Evolutionary conservation across 2,888 invertebrate species (phyloP), one percentile per base, ranked within the genome.

Genomic region (Aporophyla lueneburgensis): DNA sequence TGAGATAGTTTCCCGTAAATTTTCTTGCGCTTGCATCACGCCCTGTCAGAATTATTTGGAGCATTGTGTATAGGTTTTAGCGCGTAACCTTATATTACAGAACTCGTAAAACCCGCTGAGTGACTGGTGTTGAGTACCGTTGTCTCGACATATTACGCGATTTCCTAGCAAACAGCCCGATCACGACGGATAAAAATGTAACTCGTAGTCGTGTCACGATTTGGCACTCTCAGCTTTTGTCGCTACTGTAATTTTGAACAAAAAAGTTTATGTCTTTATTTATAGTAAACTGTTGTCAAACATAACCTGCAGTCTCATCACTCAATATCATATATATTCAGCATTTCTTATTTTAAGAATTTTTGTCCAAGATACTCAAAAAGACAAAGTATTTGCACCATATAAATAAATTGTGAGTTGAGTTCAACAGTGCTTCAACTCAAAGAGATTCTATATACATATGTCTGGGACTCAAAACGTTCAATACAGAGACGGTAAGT

Each of bases 101-200:
- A 90, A 88, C 89, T 91, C 90, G 89, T 92, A 92, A 93, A 93
- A 89, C 87, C 76, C 85, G 86, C 85, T 78, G 87, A 88, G 88
- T 85, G 89, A 89, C 88, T 90, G 87, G 86, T n/a, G 80, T 74
- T 77, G 75, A 81, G 70, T 77, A 74, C 86, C 85, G 87, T 88
- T 89, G 87, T 87, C 87, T 88, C 83, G 82, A 88, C 87, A 87
- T 90, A 90, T 89, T 88, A 87, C 85, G 86, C 86, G 86, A 89
- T 90, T 86, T 82, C 81, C 86, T 84, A 86, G 84, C 82, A 84
- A 84, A 88, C 87, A 86, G 82, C 83, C 78, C 82, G 88, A 83
- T 86, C 76, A 82, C 86, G 74, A 80, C 58, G 70, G 59, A 84
- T 82, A 86, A 88, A 89, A 87, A 86, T 80, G 74, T 83, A 77